Conservation (phyloP, 2,888 invertebrate species). For the Melinaea marsaeus region DNA sequence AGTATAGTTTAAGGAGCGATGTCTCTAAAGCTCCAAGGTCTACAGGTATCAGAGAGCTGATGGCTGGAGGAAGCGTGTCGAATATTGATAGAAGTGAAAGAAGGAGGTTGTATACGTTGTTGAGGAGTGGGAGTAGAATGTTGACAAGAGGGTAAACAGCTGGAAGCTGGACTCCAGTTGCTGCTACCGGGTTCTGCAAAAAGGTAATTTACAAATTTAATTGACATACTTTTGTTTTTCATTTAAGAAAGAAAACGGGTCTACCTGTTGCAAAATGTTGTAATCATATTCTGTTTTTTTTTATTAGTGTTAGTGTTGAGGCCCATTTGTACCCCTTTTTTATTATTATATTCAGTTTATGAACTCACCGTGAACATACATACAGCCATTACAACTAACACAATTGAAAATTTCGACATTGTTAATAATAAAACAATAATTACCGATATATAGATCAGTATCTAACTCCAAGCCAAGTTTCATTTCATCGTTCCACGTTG, state of each 20-base stretch:
- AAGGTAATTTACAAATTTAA: not conserved
- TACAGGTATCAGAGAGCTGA: slow-evolving; percentile 64
- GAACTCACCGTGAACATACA: slow-evolving; percentile 45
- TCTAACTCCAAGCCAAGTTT: slow-evolving; percentile 21
- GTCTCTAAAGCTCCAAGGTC: slow-evolving; percentile 67
- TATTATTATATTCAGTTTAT: not conserved
- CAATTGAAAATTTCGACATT: slow-evolving; percentile 37
- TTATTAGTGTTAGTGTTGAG: too few species aligned
- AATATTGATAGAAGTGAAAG: slow-evolving; percentile 68
- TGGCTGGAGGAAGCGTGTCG: slow-evolving; percentile 63
- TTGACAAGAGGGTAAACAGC: slow-evolving; percentile 71
- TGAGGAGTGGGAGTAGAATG: slow-evolving; percentile 63
- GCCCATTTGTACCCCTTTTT: too few species aligned
- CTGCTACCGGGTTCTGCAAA: slow-evolving; percentile 59
- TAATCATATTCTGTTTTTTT: too few species aligned
- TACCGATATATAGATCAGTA: slow-evolving; percentile 31
- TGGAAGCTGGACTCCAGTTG: slow-evolving; percentile 58
- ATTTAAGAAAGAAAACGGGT: too few species aligned
- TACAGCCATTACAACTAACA: slow-evolving; percentile 39
- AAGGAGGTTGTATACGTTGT: slow-evolving; percentile 71
- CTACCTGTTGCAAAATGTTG: too few species aligned
- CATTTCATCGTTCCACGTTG: slow-evolving; percentile 5
- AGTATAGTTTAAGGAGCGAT: slow-evolving; percentile 62
- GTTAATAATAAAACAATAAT: slow-evolving; percentile 33
- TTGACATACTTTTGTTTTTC: too few species aligned